A percentile compares a stretch with the other conserved stretches of the same genome.
Conservation (phyloP, 2,888 invertebrate genomes). For the Caenorhabditis sp. region DNA sequence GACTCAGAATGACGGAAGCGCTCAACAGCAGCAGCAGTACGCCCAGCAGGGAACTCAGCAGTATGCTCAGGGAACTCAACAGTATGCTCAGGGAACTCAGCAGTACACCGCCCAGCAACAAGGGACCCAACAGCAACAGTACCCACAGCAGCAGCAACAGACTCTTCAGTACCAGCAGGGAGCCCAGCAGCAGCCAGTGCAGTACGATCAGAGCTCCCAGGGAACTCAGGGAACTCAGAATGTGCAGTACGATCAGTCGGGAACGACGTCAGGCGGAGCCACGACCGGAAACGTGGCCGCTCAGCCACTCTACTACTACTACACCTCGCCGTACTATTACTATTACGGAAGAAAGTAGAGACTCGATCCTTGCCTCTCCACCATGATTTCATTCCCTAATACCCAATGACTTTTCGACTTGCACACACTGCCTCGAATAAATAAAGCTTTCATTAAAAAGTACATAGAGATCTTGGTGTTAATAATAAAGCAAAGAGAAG, state of each 20-base stretch:
- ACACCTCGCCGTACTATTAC: slow-evolving; percentile 60
- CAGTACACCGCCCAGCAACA: slow-evolving; percentile 18
- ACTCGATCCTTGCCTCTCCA: not conserved
- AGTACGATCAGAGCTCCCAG: slow-evolving; percentile 37
- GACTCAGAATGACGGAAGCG: slow-evolving; percentile 20
- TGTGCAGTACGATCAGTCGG: slow-evolving; percentile 20
- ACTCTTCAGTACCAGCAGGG: slow-evolving; percentile 40
- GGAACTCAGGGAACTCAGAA: not conserved
- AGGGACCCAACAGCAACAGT: slow-evolving; percentile 15
- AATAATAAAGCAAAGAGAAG: not conserved
- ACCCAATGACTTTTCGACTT: not conserved
- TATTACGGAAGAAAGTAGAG: slow-evolving; percentile 61
- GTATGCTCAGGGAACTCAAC: slow-evolving; percentile 28
- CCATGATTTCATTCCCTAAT: not conserved
- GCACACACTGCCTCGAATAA: slow-evolving; percentile 4
- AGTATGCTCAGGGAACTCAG: not conserved
- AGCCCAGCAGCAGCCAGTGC: slow-evolving; percentile 41
- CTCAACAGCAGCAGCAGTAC: slow-evolving; percentile 21
- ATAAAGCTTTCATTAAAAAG: slow-evolving; percentile 10
- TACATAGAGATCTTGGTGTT: slow-evolving; percentile 1
- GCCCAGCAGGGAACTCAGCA: too few relatives aligned
- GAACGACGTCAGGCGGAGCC: too few relatives aligned
- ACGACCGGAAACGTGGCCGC: slow-evolving; percentile 45
- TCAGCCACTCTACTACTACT: slow-evolving; percentile 59
- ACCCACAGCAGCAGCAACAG: slow-evolving; percentile 29